Evolutionary conservation across 2,113 vertebrate genomes (phyloP).

Genomic region (Indicator indicator): DNA sequence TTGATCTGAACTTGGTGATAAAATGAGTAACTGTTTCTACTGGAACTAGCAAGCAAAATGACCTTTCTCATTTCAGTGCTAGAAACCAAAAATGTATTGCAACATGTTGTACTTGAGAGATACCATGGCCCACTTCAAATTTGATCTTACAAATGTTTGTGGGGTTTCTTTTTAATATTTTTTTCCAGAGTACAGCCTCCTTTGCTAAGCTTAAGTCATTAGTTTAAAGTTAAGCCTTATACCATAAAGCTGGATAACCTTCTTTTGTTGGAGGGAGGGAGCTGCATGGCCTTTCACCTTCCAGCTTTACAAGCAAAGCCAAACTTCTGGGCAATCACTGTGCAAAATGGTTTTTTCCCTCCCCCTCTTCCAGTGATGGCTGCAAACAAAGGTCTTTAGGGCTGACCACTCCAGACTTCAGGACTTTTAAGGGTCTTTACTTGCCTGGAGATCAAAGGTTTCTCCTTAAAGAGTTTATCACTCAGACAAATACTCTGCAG

Average conservation of each 20-base stretch:
- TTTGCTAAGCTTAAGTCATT: not conserved
- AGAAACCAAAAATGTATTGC: not conserved
- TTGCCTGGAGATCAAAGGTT: slow-evolving; percentile 70
- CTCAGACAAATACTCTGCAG: slow-evolving; percentile 67
- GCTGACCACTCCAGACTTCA: slow-evolving; percentile 44
- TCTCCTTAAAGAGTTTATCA: slow-evolving; percentile 67
- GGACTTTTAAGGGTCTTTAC: slow-evolving; percentile 61
- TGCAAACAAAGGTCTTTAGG: slow-evolving; percentile 64
- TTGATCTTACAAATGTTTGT: not conserved
- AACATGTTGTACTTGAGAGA: not conserved
- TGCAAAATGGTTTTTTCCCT: slow-evolving; percentile 55
- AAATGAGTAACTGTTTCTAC: not conserved
- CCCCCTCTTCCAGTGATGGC: slow-evolving; percentile 48
- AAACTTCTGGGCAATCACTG: slow-evolving; percentile 57
- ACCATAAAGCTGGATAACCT: slow-evolving; percentile 3
- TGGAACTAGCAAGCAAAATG: not conserved
- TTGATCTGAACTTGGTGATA: not conserved
- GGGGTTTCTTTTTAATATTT: not conserved
- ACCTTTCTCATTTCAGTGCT: not conserved
- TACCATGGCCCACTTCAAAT: not conserved
- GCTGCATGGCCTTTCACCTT: slow-evolving; percentile 49
- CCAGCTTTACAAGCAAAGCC: slow-evolving; percentile 55
- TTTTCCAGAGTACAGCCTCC: not conserved
- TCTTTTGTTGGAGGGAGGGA: not conserved
- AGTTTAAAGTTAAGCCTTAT: slow-evolving; percentile 29